These are phyloP conservation scores for Fissipunctia ypsillon DNA, from an alignment of 2,888 invertebrate species.

Conservation along the genomic window DNA sequence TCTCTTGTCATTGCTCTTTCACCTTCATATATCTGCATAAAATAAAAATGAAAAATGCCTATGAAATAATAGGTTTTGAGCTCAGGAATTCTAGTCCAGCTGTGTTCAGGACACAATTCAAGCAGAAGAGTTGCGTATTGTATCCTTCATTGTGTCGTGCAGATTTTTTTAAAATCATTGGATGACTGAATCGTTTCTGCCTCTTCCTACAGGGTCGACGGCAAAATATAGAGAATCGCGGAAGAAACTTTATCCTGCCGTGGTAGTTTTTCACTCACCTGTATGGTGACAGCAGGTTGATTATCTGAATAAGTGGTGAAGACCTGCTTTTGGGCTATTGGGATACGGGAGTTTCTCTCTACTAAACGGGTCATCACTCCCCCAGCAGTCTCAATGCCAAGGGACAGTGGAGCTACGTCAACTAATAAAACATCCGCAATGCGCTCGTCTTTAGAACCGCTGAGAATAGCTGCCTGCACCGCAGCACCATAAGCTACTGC, in stretches of 20 bases:
- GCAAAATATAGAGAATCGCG: neutral
- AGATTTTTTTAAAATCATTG: neutral
- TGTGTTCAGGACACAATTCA: neutral
- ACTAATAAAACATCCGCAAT: slow-evolving; percentile 96
- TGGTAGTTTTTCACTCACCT: slow-evolving; percentile 80
- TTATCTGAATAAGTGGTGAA: slow-evolving; percentile 98
- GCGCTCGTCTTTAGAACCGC: slow-evolving; percentile 92
- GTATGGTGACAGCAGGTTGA: slow-evolving; percentile 96
- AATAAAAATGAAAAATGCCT: neutral
- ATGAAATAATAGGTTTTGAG: neutral
- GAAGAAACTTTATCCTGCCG: neutral
- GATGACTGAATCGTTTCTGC: neutral
- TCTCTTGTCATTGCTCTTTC: slow-evolving; percentile 97
- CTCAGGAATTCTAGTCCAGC: neutral
- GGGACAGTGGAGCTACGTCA: slow-evolving; percentile 94
- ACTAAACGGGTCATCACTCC: slow-evolving; percentile 96
- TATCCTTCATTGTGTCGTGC: neutral
- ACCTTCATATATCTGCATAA: slow-evolving; percentile 93
- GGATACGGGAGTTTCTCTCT: slow-evolving; percentile 95
- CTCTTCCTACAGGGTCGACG: neutral
- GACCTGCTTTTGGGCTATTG: slow-evolving; percentile 94
- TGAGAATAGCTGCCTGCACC: slow-evolving; percentile 97
- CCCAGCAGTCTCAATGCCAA: slow-evolving; percentile 96
- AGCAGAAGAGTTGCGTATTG: neutral
- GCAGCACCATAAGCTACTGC: slow-evolving; percentile 98